Conservation (phyloP, 2,113 vertebrate species). For the Ageneiosus marmoratus region DNA sequence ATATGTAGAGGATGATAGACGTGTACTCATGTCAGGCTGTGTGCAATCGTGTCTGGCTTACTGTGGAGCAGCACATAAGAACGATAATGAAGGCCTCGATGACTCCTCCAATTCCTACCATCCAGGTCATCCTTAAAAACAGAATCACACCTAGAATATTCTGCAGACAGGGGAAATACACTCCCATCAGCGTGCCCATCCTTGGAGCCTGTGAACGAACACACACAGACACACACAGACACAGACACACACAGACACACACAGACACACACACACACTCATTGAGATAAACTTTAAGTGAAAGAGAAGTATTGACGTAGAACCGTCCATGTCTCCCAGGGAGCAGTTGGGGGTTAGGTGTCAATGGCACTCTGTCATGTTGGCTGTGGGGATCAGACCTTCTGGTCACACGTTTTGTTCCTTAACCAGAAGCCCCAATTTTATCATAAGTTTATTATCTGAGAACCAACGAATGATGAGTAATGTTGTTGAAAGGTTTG, state of each 20-base stretch:
- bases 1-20: not conserved
- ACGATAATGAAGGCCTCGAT: constrained; percentile 95
- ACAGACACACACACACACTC: constrained; percentile 9
- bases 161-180: constrained; percentile 96
- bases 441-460: not conserved
- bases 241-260: constrained; percentile 28
- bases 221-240: constrained; percentile 16
- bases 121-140: constrained; percentile 97
- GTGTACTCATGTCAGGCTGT: not conserved
- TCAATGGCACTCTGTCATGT: no score
- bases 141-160: constrained; percentile 99
- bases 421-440: no score
- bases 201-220: constrained; percentile 80
- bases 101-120: constrained; percentile 93
- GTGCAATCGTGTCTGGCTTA: constrained; percentile 66
- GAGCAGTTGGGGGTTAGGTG: no score
- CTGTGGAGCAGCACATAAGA: constrained; percentile 92
- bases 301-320: no score
- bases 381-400: no score
- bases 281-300: not conserved
- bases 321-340: no score
- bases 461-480: not conserved
- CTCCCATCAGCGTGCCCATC: constrained; percentile 98
- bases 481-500: not conserved
- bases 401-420: no score